These are phyloP conservation scores for Tanypteryx hageni DNA, from an alignment of 2,888 invertebrate species.

Conservation along the genomic window DNA sequence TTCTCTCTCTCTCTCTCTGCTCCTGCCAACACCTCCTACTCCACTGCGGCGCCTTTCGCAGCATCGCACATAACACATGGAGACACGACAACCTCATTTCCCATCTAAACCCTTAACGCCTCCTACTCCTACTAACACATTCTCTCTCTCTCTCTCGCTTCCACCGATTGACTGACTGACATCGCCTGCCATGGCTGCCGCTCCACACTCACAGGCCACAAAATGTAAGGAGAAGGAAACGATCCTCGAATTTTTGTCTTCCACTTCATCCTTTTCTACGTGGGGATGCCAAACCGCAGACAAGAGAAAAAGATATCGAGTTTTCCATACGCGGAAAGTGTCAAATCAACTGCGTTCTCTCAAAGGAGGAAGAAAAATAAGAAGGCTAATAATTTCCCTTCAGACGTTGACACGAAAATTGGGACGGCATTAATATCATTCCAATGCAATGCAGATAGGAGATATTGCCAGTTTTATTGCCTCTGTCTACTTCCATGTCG, in stretches of 20 bases:
- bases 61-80: not conserved
- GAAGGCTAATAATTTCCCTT: too few relatives aligned
- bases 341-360: not conserved
- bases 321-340: not conserved
- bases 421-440: too few relatives aligned
- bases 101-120: not conserved
- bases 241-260: not conserved
- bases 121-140: conserved; percentile 1
- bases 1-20: not conserved
- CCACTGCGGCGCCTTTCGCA: not conserved
- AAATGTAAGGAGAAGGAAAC: not conserved
- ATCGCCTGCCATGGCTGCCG: not conserved
- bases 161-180: not conserved
- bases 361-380: too few relatives aligned
- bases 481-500: too few relatives aligned
- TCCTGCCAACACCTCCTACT: not conserved
- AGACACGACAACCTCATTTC: not conserved
- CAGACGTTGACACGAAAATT: too few relatives aligned
- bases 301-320: not conserved
- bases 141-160: not conserved
- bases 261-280: not conserved
- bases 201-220: not conserved
- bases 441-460: too few relatives aligned
- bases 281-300: not conserved
- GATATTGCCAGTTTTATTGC: too few relatives aligned